Percentiles rank a stretch among this genome's conserved stretches.
phyloP scores from a whole-genome alignment of 2,888 invertebrate genomes.

The Synanthedon andrenaeformis region DNA sequence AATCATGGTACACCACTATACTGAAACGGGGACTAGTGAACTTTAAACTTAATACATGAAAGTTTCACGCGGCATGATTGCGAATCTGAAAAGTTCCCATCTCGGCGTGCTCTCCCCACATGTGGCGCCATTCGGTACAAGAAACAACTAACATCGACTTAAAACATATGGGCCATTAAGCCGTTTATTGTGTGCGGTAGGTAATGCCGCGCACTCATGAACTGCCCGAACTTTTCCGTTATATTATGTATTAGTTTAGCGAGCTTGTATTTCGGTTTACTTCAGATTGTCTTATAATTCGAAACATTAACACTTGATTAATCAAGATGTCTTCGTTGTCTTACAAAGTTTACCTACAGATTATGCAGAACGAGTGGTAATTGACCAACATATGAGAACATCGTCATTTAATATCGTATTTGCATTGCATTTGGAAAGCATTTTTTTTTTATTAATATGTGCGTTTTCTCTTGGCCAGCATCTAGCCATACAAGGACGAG shows the following conservation, averaged over 20 bases:
- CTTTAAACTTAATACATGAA: slow-evolving; percentile 47
- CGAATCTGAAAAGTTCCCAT: slow-evolving; percentile 52
- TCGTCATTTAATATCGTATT: no score
- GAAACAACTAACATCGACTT: not conserved
- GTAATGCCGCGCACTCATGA: not conserved
- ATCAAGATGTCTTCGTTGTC: no score
- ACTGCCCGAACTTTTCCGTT: not conserved
- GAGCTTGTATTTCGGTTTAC: not conserved
- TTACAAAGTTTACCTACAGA: no score
- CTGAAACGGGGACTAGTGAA: not conserved
- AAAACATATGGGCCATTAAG: not conserved
- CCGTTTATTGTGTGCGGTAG: not conserved
- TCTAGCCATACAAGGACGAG: no score
- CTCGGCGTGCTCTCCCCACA: slow-evolving; percentile 23
- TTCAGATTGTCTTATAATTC: not conserved
- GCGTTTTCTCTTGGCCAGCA: no score
- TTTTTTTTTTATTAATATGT: no score
- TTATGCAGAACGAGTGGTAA: no score
- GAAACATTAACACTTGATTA: no score
- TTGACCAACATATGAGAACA: no score
- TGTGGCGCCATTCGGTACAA: slow-evolving; percentile 19
- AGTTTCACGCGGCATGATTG: slow-evolving; percentile 50
- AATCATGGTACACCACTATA: not conserved
- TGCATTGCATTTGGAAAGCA: no score
- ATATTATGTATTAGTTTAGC: not conserved